Evolutionary conservation across 2,113 vertebrate genomes (phyloP), one percentile per base, ranked within the genome.

Genomic region (Nycticorax nycticorax): DNA sequence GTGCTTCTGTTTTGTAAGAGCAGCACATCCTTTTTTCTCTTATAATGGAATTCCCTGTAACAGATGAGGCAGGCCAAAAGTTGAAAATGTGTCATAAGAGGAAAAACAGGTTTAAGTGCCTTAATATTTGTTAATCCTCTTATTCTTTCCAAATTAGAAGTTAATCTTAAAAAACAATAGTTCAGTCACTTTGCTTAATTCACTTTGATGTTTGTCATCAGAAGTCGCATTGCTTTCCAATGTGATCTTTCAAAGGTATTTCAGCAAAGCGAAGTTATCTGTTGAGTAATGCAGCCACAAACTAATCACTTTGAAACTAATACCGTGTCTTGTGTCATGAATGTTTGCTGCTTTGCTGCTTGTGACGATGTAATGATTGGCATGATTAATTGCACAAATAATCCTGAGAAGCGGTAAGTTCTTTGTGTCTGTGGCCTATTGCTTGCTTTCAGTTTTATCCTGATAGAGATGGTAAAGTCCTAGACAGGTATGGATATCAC

Each of bases 1-100:
- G 82, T 68, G 78, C 69, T 83, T 95, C 92, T 96, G 89, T 92
- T 97, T 96, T 92, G 73, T 86, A 92, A 97, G 86, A 97, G 89
- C 93, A 69, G 73, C 92, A 81, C 92, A 41, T 81, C 88, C 86
- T 97, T 98, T 95, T 55, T 97, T 94, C 62, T 50, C 86, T 63
- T n/a, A 7, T 88, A 96, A 92, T 97, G 93, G 88, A 85, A 96
- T 92, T 78, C 57, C 80, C 89, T 69, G 52, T 83, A 81, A 68
- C 81, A 95, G 94, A 95, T 80, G 92, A 82, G 75, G 43, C 81
- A 95, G 93, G 94, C 89, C 77, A 88, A 52, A 96, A 92, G 67
- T 81, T 89, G 80, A 92, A 92, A 92, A 89, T 91, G 33, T 80
- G 80, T 92, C 19, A 7, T 67, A 41, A 59, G 56, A 77, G 68